Evolutionary conservation across 2,113 vertebrate species (phyloP), one percentile per base, ranked within the genome.

Genomic region (Notiomystis cincta): DNA sequence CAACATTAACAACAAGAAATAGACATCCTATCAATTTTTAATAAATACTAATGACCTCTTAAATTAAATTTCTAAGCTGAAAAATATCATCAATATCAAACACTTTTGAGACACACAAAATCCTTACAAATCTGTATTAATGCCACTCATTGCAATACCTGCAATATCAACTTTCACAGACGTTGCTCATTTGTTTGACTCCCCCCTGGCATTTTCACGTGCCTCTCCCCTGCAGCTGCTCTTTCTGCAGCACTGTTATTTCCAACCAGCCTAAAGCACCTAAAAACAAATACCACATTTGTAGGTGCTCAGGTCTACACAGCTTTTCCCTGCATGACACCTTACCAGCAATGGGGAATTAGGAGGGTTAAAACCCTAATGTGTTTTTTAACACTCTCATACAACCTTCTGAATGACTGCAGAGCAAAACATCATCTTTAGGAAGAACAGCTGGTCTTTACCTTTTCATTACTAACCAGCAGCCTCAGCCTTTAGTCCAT

Each of bases 31-130:
- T 86, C 37, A 60, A 83, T 92, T 92, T 96, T 95, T 94, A 83
- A 88, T 86, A 90, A 78, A 86, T 77, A 73, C 87, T 81, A 86
- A 78, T 89, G 56, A 56, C 20, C 9, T 71, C 51, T 45, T 85
- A 77, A 65, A 95, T 85, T 82, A 75, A 33, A 84, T 80, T 91
- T 90, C 45, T 50, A 73, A 91, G 67, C 33, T 50, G 69, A 92
- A 94, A 93, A 96, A 48, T 82, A 71, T 37, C 33, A 54, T 50
- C 30, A 66, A 11, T 76, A 73, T 73, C 35, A 60, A 70, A 81
- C 37, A 48, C 33, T 70, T 77, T 33, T 57, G 70, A 88, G 66
- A 76, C 12, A 21, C 6, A 7, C 5, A 27, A 87, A 80, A 72
- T 80, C 54, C 51, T 90, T 66, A 57, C 48, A 75, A 65, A 53